Evolutionary conservation across 1,140 invertebrate genomes (phyloP), one percentile per base, ranked within the genome.

Genomic region (Drosophila oshimai): DNA sequence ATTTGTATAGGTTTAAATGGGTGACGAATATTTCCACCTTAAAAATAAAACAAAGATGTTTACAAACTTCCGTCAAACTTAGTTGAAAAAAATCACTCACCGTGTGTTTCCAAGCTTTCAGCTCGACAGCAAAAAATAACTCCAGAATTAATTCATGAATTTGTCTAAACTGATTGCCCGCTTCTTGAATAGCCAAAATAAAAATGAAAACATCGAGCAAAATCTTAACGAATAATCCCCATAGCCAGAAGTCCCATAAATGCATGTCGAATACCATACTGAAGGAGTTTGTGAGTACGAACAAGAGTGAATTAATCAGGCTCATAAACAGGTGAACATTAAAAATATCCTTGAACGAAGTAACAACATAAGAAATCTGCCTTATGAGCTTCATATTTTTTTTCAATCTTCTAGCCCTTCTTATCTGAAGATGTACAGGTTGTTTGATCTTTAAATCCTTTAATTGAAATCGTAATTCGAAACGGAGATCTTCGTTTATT

Each of bases 301-400:
- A 7, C 0, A 13, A 7, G 9, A 42, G 20, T 2, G 6, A 9
- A 1, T n/a, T n/a, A n/a, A n/a, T n/a, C n/a, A n/a, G n/a, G 20
- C n/a, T 13, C 3, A 42, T 6, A 42, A 42, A 42, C 4, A 42
- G n/a, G 6, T 24, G 20, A 7, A 24, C 20, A 42, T 13, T 24
- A 2, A 22, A 24, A 24, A 42, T 24, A 3, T 29, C 20, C 7
- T 68, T 51, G 7, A 79, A 64, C 0, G 5, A 5, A 2, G 10
- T 6, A 0, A 36, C 31, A 4, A 73, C 13, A 9, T 41, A 18
- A 1, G 58, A 53, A 5, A 75, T 55, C 13, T 62, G 69, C 7
- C 57, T 36, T n/a, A 68, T 64, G 6, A 76, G 34, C n/a, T 31
- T 12, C 13, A 76, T 7, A 17, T 41, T 62, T 33, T 72, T 62